Percentiles rank a stretch among this genome's conserved stretches.
phyloP scores from a whole-genome alignment of 2,888 invertebrate species.

The Parthenolecanium corni region DNA sequence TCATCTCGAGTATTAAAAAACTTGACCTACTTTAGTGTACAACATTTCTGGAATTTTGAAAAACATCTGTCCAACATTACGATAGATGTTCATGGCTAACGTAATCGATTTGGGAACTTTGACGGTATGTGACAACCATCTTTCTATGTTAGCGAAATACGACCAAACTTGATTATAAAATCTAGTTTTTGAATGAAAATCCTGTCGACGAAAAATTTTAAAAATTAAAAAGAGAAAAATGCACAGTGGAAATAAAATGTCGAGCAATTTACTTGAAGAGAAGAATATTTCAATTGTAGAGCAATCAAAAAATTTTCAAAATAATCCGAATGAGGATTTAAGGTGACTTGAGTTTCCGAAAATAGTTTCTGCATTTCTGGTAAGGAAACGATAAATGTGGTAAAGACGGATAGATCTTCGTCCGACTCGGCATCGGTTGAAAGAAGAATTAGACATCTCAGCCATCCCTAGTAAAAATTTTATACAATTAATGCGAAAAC shows the following conservation, averaged over 20 bases:
- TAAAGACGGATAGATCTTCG: conserved; percentile 31
- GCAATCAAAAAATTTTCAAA: conserved; percentile 15
- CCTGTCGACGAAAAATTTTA: conserved; percentile 32
- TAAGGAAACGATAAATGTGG: conserved; percentile 25
- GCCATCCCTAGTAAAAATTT: conserved; percentile 31
- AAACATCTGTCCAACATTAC: conserved; percentile 34
- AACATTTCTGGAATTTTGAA: conserved; percentile 34
- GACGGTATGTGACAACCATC: conserved; percentile 33
- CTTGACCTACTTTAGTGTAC: conserved; percentile 35
- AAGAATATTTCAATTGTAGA: conserved; percentile 5
- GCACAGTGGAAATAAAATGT: not conserved
- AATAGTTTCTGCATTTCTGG: conserved; percentile 17
- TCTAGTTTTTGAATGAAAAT: conserved; percentile 33
- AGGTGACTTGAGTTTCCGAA: not conserved
- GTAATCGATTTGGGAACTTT: conserved; percentile 33
- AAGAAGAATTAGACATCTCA: conserved; percentile 31
- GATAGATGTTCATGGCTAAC: conserved; percentile 33
- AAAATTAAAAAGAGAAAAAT: too few relatives aligned
- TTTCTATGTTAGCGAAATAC: conserved; percentile 35
- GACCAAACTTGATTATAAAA: conserved; percentile 33
- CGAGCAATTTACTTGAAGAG: not conserved
- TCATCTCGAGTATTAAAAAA: not conserved
- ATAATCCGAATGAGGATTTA: not conserved
- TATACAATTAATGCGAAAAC: not conserved
- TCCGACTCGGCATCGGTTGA: conserved; percentile 23